These are phyloP conservation scores for Pachyramphus minor DNA, from an alignment of 2,113 vertebrate genomes.

Conservation along the genomic window DNA sequence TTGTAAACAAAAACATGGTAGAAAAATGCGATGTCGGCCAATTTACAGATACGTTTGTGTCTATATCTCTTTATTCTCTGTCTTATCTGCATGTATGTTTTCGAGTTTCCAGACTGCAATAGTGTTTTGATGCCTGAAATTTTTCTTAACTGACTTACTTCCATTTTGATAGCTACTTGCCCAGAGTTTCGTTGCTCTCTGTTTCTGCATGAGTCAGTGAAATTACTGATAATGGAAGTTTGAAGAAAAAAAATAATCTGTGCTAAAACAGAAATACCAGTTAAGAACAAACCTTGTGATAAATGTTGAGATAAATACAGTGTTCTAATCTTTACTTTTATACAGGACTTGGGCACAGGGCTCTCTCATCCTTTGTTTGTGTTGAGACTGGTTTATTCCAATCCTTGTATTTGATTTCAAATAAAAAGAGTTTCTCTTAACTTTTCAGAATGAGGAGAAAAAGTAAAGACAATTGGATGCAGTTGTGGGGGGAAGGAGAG, in stretches of 20 bases:
- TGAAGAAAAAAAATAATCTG: background rate
- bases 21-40: background rate
- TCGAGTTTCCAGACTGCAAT: background rate
- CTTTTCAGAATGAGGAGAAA: background rate
- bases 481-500: background rate
- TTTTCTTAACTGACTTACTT: background rate
- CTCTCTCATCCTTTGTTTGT: background rate
- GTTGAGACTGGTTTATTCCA: background rate
- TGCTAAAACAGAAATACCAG: background rate
- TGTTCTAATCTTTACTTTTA: background rate
- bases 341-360: background rate
- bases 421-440: background rate
- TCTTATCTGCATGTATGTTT: background rate
- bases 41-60: fast-evolving
- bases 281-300: background rate
- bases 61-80: background rate
- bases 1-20: background rate
- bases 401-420: background rate
- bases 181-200: background rate
- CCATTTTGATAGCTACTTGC: background rate
- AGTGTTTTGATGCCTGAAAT: background rate
- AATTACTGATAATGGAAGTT: background rate
- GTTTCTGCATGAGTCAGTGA: background rate
- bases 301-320: background rate
- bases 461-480: background rate